Evolutionary conservation across 1,140 invertebrate genomes (phyloP), one percentile per base, ranked within the genome.

Genomic region (Zaprionus ghesquierei): DNA sequence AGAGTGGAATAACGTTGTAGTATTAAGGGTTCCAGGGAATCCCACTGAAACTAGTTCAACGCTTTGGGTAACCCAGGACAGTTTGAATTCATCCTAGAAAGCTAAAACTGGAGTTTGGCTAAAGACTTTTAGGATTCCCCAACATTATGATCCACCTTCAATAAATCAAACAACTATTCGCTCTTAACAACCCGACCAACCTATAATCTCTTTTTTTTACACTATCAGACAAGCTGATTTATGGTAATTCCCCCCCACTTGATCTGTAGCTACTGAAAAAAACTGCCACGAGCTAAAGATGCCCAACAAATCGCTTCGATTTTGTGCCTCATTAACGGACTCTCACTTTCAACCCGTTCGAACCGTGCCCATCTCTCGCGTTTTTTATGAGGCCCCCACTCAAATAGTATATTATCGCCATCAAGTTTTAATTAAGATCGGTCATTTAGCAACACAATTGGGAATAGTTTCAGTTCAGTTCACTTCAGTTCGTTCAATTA

Each of bases 371-470:
- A 58, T 54, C 25, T 54, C 27, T 29, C 2, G 51, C 15, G 23
- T 38, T 74, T 63, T 63, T 69, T 58, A 74, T 62, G 59, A 8
- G 49, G 68, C 60, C 72, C 72, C 49, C 61, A 89, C 70, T 69
- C n/a, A 41, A 71, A 59, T 69, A 79, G 79, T 77, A 87, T 69
- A 79, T 84, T 77, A 87, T 82, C 84, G 69, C 69, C 35, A 79
- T 74, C 79, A 74, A 60, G 70, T 89, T 87, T 89, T 89, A 89
- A 89, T 89, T 89, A 89, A 89, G 84, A 89, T 89, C 85, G 5
- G 54, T 31, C 82, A 74, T 89, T 87, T 87, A 77, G 66, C 84
- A 70, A 71, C 79, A 74, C 79, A 74, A 77, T 79, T 77, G 72
- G 76, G 63, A 75, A 79, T 79, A 79, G 62, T 79, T 79, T 81